Base-by-base conservation (phyloP, 2,888 invertebrate species). In the Ennomos erosarius region DNA sequence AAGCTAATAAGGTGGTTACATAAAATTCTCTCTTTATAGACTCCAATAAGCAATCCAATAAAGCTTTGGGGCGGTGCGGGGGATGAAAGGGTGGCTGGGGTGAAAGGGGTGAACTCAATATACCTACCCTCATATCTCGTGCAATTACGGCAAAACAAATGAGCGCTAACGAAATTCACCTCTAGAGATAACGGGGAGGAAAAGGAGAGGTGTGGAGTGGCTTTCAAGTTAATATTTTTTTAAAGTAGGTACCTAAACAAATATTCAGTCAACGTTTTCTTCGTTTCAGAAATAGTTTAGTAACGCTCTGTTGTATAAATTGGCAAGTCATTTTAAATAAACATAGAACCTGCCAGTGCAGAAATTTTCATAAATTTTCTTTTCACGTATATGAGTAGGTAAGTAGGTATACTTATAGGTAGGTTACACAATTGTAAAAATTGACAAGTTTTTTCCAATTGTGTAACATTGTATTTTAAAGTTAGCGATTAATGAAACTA, bases 71-170 rank as follows among this genome's bases (percentile, higher is more conserved):
- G 74, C 60, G 78, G 81, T 79, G 72, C 74, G 68, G 58, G 65
- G 68, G 70, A 36, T 36, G 36, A 40, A 50, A 16, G 36, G 48
- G 48, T 47, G 59, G 62, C 62, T 34, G 68, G 64, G 70, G 59
- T 26, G 66, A 57, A 64, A 58, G 62, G 57, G 73, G 73, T 71
- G 70, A 71, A 69, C 69, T 75, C 80, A 79, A 82, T 81, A 79
- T 79, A 79, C 82, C 77, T 79, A 79, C 82, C 77, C 86, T 83
- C 85, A 86, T 88, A 88, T 88, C 88, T 87, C 84, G 79, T 83
- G 87, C 88, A 88, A 89, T 90, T 89, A 90, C 88, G 79, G 69
- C 87, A 84, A 88, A 89, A 90, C 89, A 90, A 90, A 90, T 90
- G 88, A 87, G 87, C 85, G 83, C 82, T 90, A 90, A 90, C 89